Conservation (phyloP, 2,113 vertebrate genomes). For the Noctilio leporinus region DNA sequence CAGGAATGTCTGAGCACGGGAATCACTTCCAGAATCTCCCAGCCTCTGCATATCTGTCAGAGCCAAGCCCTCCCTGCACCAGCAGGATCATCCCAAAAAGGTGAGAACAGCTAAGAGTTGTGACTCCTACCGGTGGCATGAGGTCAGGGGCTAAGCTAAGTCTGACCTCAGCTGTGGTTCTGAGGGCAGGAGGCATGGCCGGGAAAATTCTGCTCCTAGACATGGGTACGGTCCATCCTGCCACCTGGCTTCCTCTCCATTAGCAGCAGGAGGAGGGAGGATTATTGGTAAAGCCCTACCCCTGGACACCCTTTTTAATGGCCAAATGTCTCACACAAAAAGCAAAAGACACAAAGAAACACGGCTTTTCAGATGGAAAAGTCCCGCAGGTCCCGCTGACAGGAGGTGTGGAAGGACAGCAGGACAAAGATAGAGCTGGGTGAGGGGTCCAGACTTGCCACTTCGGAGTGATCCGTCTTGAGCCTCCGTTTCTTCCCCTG, state of each 20-base stretch:
- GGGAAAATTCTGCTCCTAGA: neutral
- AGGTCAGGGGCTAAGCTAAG: neutral
- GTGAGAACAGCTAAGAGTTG: neutral
- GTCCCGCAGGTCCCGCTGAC: neutral
- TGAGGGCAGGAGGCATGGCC: neutral
- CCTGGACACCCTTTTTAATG: neutral
- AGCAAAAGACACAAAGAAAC: neutral
- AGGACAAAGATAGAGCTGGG: neutral
- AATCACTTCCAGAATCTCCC: neutral
- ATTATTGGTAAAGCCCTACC: neutral
- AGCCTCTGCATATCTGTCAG: neutral
- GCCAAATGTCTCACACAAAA: neutral
- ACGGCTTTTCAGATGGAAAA: neutral
- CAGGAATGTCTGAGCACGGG: neutral
- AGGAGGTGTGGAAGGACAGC: neutral
- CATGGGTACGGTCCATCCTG: neutral
- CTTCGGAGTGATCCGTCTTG: neutral
- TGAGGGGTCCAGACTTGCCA: neutral
- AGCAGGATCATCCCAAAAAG: neutral
- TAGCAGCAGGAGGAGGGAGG: neutral
- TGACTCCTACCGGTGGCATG: neutral
- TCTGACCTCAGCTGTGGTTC: neutral
- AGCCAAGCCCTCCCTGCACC: neutral
- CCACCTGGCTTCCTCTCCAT: neutral
- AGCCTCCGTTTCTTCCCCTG: neutral